A percentile compares a stretch with the other conserved stretches of the same genome.
These are phyloP conservation scores for Acrocera orbiculus DNA, from an alignment of 2,888 invertebrate genomes.

Conservation along the genomic window DNA sequence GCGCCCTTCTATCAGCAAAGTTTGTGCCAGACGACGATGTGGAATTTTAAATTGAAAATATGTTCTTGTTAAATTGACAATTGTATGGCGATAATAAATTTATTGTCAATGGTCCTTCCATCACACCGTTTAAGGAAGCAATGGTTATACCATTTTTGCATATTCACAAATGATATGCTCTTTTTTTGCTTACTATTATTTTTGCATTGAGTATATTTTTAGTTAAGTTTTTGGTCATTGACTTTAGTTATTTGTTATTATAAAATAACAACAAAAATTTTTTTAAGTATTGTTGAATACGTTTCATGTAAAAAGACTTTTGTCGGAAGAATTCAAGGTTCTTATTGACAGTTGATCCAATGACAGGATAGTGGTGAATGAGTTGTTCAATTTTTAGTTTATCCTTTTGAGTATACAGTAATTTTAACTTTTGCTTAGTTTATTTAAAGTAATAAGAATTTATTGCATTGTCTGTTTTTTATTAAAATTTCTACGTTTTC, in stretches of 20 bases:
- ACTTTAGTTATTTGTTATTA: no score
- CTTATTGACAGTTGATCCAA: no score
- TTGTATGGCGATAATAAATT: slow-evolving; percentile 16
- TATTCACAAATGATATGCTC: background rate
- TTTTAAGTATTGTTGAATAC: background rate
- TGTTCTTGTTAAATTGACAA: slow-evolving; percentile 16
- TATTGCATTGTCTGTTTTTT: no score
- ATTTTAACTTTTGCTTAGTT: no score
- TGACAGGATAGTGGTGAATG: no score
- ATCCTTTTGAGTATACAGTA: no score
- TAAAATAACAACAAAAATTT: no score
- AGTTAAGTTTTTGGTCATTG: slow-evolving; percentile 5
- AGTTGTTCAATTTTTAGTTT: no score
- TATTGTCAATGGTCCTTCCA: slow-evolving; percentile 11
- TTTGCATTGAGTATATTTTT: no score
- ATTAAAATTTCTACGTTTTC: no score
- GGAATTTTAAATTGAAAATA: slow-evolving; percentile 13
- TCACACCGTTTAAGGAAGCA: slow-evolving; percentile 5
- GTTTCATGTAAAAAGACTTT: slow-evolving; percentile 2
- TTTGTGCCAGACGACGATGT: slow-evolving; percentile 2
- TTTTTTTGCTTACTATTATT: slow-evolving; percentile 2
- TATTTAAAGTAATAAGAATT: no score
- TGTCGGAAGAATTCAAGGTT: slow-evolving; percentile 3
- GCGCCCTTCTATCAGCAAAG: background rate
- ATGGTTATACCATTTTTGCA: background rate